Conservation (phyloP, 1,140 invertebrate species). For the Drosophila littoralis region DNA sequence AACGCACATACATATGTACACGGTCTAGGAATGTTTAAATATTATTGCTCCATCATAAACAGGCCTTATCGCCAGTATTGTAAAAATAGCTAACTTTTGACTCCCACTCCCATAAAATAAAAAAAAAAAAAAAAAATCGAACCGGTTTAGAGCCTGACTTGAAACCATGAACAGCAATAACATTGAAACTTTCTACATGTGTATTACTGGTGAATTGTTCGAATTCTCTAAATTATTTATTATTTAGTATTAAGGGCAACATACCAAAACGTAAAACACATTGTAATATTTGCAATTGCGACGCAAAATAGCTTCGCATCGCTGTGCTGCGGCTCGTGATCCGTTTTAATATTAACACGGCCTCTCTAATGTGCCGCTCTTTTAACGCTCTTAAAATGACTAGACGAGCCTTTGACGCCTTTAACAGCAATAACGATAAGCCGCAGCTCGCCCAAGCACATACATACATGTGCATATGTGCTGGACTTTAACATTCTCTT, state of each 20-base stretch:
- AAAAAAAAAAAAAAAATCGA: slow-evolving; percentile 3
- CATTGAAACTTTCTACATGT: slow-evolving; percentile 8
- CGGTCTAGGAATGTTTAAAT: slow-evolving; percentile 15
- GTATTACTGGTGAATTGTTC: background rate
- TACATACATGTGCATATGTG: background rate
- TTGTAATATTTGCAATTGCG: slow-evolving; percentile 34
- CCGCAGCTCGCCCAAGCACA: background rate
- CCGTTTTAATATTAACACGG: slow-evolving; percentile 10
- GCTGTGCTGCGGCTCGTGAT: slow-evolving; percentile 18
- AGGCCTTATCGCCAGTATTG: background rate
- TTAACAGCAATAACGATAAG: slow-evolving; percentile 32
- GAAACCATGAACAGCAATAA: background rate
- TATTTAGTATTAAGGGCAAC: background rate
- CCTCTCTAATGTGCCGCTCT: slow-evolving; percentile 4
- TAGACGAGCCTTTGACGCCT: slow-evolving; percentile 27
- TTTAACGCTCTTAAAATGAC: slow-evolving; percentile 11
- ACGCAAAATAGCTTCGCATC: slow-evolving; percentile 13
- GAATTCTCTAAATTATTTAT: background rate
- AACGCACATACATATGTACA: slow-evolving; percentile 37
- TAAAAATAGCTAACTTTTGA: slow-evolving; percentile 15
- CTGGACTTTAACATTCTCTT: slow-evolving; percentile 27
- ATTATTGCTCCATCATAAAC: slow-evolving; percentile 26
- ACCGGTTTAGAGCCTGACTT: slow-evolving; percentile 30
- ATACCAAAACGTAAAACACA: background rate
- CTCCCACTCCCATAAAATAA: slow-evolving; percentile 16